Evolutionary conservation across 2,113 vertebrate genomes (phyloP), one percentile per base, ranked within the genome.

Genomic region (Psittacus erithacus): DNA sequence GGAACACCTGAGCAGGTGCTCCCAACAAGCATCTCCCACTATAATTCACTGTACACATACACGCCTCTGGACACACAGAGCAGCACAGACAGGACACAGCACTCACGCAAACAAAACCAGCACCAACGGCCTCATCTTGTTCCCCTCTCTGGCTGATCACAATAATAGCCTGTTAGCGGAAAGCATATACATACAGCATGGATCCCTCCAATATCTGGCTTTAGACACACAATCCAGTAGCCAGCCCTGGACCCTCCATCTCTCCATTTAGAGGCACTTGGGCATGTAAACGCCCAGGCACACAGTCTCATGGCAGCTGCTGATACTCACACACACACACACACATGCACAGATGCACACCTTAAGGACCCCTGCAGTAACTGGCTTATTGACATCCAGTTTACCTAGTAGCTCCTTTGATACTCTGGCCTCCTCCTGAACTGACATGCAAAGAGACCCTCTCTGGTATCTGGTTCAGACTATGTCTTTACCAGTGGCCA

Each of bases 41-140:
- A 0, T 28, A 49, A 55, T 28, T 55, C 49, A 49, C 13, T 20
- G 44, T 3, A 57, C 35, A 10, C 0, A 1, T 31, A 11, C 29
- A n/a, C 13, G 24, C 0, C 0, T 2, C 25, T 2, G 4, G 33
- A 27, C 22, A 41, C 35, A 25, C 29, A 64, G 33, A 59, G 20
- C 47, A 60, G 53, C 43, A 47, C 29, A 78, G 47, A 35, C 14
- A 39, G 8, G 59, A 10, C 4, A 35, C 23, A 64, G 5, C 1
- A 0, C 43, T 73, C 80, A 64, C 0, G 1, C 4, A 43, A 18
- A 47, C 3, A 2, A n/a, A 43, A 31, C 39, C 17, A 59, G 13
- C 23, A 39, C 17, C 5, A 1, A 10, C 0, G 2, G 10, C 9
- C 19, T 67, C 31, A 71, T 15, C 31, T 44, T 47, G 13, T 8